Percentiles rank a stretch among this genome's conserved stretches.
These are phyloP conservation scores for Eurypyga helias DNA, from an alignment of 2,113 vertebrate species.

Conservation along the genomic window DNA sequence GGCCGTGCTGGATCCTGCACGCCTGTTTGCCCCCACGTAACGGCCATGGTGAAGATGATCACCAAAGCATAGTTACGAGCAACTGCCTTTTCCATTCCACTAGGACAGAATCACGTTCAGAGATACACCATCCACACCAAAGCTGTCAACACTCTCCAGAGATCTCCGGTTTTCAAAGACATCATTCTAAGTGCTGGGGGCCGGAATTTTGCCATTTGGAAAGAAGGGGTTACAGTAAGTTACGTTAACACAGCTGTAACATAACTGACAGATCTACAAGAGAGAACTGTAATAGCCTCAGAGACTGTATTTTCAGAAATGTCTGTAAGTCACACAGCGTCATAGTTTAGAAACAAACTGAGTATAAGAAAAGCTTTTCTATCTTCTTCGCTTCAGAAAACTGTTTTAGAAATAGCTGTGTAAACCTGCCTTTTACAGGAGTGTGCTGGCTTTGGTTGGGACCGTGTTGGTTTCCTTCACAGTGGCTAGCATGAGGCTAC, in stretches of 20 bases:
- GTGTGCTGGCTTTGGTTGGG: no score
- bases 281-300: not conserved
- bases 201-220: conserved; percentile 91
- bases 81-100: not conserved
- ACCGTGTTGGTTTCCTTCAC: no score
- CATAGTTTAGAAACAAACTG: not conserved
- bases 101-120: conserved; percentile 66
- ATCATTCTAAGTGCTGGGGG: conserved; percentile 86
- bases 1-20: not conserved
- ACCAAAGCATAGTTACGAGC: not conserved
- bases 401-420: not conserved
- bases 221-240: conserved; percentile 88
- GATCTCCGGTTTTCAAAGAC: conserved; percentile 91
- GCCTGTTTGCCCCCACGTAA: rapidly evolving
- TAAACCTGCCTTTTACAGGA: not conserved
- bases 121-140: conserved; percentile 75
- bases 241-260: not conserved
- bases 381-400: not conserved
- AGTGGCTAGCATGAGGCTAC: no score
- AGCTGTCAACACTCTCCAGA: conserved; percentile 82
- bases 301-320: conserved; percentile 11
- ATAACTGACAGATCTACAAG: not conserved
- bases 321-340: conserved; percentile 20
- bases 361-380: not conserved
- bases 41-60: not conserved